phyloP scores from a whole-genome alignment of 2,797 vertebrate species.

The Avahi laniger region DNA sequence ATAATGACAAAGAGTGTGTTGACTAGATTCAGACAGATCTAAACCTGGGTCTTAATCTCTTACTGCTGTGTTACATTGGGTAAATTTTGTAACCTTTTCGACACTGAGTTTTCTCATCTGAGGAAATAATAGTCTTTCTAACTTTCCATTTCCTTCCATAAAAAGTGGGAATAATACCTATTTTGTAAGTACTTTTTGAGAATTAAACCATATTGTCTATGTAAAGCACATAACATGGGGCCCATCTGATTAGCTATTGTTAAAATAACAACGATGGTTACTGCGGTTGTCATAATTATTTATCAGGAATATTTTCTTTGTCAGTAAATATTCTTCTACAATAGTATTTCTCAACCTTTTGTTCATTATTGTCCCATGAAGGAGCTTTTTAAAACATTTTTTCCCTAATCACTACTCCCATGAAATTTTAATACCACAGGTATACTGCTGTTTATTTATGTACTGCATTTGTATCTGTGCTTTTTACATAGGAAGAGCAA shows the following conservation, averaged over 20 bases:
- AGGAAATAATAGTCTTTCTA: neutral
- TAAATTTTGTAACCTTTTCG: neutral
- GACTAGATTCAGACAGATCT: neutral
- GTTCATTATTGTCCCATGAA: neutral
- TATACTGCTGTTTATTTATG: neutral
- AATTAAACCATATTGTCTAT: slow-evolving; percentile 14
- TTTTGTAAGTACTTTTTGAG: neutral
- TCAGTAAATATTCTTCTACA: neutral
- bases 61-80: neutral
- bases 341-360: neutral
- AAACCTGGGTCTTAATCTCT: neutral
- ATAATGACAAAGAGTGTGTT: neutral
- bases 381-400: neutral
- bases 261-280: neutral
- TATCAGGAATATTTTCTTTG: neutral
- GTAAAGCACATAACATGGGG: neutral
- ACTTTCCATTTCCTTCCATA: neutral
- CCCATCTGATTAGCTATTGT: slow-evolving; percentile 25
- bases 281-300: slow-evolving; percentile 15
- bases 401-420: neutral
- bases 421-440: neutral
- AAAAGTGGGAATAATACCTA: neutral
- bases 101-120: neutral
- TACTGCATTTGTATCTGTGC: neutral
- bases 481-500: neutral